A percentile compares a stretch with the other conserved stretches of the same genome.
phyloP scores from a whole-genome alignment of 2,888 invertebrate species.

The Nomada ruficornis region DNA sequence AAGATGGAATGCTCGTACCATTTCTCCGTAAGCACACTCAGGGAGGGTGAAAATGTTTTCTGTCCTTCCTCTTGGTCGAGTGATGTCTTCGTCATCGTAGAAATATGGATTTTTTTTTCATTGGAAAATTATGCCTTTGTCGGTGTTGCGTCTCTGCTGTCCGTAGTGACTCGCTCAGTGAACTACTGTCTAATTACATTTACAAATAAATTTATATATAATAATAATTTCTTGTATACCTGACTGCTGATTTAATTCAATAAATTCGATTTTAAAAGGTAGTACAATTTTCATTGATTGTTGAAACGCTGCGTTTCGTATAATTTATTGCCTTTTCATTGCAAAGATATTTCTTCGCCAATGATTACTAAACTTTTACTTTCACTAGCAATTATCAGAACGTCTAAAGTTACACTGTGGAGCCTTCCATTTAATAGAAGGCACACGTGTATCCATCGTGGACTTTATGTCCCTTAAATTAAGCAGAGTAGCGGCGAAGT shows the following conservation, averaged over 20 bases:
- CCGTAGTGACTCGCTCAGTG: not conserved
- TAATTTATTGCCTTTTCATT: too few species aligned
- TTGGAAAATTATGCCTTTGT: constrained; percentile 37
- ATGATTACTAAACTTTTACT: too few species aligned
- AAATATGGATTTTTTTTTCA: constrained; percentile 56
- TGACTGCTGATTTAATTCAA: too few species aligned
- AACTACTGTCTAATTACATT: not conserved
- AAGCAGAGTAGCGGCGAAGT: constrained; percentile 70
- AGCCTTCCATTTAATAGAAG: constrained; percentile 7
- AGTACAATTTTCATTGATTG: too few species aligned
- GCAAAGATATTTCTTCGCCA: too few species aligned
- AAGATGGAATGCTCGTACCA: constrained; percentile 74
- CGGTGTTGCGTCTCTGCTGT: not conserved
- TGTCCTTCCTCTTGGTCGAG: constrained; percentile 47
- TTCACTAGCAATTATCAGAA: too few species aligned
- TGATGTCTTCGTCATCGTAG: constrained; percentile 57
- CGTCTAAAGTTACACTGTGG: too few species aligned
- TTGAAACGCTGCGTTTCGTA: too few species aligned
- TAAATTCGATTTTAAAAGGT: too few species aligned
- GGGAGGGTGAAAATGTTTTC: constrained; percentile 59
- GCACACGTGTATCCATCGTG: constrained; percentile 14
- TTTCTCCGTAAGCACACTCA: constrained; percentile 62
- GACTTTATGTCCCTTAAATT: constrained; percentile 63
- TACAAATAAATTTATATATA: too few species aligned
- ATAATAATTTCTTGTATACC: too few species aligned